These are phyloP conservation scores for Epinotia ramella DNA, from an alignment of 2,888 invertebrate genomes.

Conservation along the genomic window DNA sequence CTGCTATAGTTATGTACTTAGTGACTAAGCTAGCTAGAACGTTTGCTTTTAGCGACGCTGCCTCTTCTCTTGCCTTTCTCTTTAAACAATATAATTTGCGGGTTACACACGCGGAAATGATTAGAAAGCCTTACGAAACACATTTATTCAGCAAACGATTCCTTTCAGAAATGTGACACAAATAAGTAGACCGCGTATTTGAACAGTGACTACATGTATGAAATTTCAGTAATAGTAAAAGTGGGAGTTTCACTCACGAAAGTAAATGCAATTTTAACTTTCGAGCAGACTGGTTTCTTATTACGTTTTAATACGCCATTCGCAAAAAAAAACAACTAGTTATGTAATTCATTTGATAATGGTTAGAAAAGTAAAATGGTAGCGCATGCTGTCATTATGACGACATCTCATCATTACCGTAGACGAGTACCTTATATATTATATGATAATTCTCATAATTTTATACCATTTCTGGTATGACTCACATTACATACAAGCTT, in stretches of 20 bases:
- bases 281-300: constrained; percentile 50
- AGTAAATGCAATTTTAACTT: constrained; percentile 50
- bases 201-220: constrained; percentile 32
- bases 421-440: no score
- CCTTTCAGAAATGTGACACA: constrained; percentile 51
- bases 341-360: constrained; percentile 1
- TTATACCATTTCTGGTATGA: no score
- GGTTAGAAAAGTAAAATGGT: not conserved
- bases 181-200: constrained; percentile 43
- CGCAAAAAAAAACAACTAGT: not conserved
- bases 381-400: not conserved
- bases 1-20: constrained; percentile 49
- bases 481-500: no score
- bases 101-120: constrained; percentile 49
- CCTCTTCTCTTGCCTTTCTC: constrained; percentile 69
- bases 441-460: no score
- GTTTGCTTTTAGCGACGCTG: constrained; percentile 55
- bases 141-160: constrained; percentile 24
- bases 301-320: constrained; percentile 45
- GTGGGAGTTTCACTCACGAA: constrained; percentile 54
- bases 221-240: constrained; percentile 58
- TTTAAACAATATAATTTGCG: constrained; percentile 64
- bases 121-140: constrained; percentile 63
- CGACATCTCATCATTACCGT: no score
- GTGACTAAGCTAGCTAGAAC: constrained; percentile 55